Conservation (phyloP, 2,797 vertebrate species). For the Clamator glandarius region DNA sequence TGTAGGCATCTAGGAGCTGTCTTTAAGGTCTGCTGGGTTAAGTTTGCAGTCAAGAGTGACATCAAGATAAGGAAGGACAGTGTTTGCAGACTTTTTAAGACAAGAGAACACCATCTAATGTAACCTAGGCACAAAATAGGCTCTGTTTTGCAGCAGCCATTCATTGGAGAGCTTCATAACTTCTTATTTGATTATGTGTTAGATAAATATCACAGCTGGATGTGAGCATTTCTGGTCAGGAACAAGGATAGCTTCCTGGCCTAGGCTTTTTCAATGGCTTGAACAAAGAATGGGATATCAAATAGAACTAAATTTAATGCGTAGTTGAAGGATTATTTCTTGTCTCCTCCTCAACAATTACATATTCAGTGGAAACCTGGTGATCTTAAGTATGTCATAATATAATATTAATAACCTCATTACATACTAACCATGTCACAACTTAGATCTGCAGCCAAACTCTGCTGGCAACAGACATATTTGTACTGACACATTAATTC, state of each 20-base stretch:
- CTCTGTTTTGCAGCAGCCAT: not conserved
- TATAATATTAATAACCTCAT: conserved; percentile 13
- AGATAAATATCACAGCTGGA: not conserved
- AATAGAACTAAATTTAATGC: not conserved
- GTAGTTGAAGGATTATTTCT: conserved; percentile 26
- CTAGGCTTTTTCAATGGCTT: not conserved
- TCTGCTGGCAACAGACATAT: not conserved
- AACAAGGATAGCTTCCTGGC: not conserved
- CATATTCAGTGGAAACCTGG: not conserved
- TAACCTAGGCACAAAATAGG: not conserved
- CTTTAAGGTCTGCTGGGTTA: not conserved
- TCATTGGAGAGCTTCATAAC: not conserved
- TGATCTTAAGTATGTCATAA: conserved; percentile 14
- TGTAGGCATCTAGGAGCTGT: not conserved
- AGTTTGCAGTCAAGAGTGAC: not conserved
- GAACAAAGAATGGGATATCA: not conserved
- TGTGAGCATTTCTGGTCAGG: not conserved
- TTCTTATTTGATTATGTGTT: not conserved
- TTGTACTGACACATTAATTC: not conserved
- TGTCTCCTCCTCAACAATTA: not conserved
- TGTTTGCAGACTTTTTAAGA: not conserved
- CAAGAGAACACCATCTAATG: not conserved
- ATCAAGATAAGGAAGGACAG: not conserved
- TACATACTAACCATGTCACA: not conserved
- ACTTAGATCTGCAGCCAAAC: not conserved